Evolutionary conservation across 2,888 invertebrate species (phyloP).

Genomic region (Acanthosepion pharaonis): DNA sequence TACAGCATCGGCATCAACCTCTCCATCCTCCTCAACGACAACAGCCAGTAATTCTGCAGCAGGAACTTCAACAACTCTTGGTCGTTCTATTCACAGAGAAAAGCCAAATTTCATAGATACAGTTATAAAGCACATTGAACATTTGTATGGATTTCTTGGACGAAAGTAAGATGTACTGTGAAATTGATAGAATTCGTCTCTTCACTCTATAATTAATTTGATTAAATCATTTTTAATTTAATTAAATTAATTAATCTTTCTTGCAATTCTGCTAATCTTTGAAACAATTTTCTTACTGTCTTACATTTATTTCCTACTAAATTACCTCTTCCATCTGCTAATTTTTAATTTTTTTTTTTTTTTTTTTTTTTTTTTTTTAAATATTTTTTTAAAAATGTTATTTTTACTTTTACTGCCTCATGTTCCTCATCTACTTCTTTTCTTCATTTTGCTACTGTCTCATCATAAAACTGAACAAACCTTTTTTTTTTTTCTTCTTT

Average conservation of each 20-base stretch:
- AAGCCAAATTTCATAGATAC: conserved; percentile 64
- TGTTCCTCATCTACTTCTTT: not conserved
- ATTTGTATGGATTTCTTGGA: conserved; percentile 55
- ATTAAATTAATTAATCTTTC: not conserved
- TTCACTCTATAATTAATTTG: not conserved
- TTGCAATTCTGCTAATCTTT: not conserved
- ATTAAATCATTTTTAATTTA: not conserved
- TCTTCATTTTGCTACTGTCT: conserved; percentile 37
- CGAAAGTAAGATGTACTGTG: conserved; percentile 42
- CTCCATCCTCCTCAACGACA: conserved; percentile 37
- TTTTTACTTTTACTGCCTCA: conserved; percentile 38
- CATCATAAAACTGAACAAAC: conserved; percentile 3
- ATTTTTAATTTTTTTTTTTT: not conserved
- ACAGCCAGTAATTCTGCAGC: conserved; percentile 48
- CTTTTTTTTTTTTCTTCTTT: not conserved
- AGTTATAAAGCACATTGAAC: conserved; percentile 68
- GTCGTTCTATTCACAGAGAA: conserved; percentile 55
- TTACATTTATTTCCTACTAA: not conserved
- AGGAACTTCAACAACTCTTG: conserved; percentile 47
- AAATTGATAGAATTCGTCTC: conserved; percentile 33
- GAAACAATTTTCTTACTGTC: not conserved
- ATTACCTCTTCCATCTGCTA: conserved; percentile 37
- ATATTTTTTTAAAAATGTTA: not conserved
- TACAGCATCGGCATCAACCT: conserved; percentile 40
- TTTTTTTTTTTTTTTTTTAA: not conserved